Evolutionary conservation across 2,113 vertebrate genomes (phyloP).

Genomic region (Oncorhynchus clarkii): DNA sequence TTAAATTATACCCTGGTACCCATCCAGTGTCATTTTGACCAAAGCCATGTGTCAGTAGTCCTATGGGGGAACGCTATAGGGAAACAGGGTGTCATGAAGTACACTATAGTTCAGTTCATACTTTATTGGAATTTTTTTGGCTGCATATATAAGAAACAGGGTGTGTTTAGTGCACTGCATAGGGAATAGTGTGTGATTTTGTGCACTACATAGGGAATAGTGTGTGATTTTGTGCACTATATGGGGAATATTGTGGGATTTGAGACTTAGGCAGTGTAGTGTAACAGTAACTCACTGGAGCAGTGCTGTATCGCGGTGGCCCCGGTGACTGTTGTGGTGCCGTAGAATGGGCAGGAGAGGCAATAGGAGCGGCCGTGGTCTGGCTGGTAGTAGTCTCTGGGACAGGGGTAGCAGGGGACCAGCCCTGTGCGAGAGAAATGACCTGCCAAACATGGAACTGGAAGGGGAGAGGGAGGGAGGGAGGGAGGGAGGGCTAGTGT

Average conservation of each 20-base stretch:
- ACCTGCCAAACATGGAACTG: conserved; percentile 89
- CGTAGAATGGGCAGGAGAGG: conserved; percentile 94
- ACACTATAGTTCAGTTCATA: too few relatives aligned
- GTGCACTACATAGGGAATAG: too few relatives aligned
- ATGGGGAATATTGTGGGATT: neutral
- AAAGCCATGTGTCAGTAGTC: too few relatives aligned
- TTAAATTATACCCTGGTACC: too few relatives aligned
- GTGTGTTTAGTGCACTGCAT: too few relatives aligned
- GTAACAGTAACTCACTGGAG: conserved; percentile 81
- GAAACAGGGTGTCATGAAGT: too few relatives aligned
- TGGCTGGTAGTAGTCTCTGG: conserved; percentile 95
- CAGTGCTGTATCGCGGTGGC: conserved; percentile 90
- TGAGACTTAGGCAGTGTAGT: neutral
- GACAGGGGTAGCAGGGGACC: conserved; percentile 91
- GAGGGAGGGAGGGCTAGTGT: neutral
- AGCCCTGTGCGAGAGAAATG: conserved; percentile 95
- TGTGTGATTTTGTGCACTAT: too few relatives aligned
- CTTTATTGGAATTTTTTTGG: too few relatives aligned
- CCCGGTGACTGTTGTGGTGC: conserved; percentile 86
- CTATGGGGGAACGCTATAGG: too few relatives aligned
- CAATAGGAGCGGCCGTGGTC: conserved; percentile 91
- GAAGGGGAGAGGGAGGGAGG: neutral
- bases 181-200: too few relatives aligned
- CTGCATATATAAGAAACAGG: too few relatives aligned
- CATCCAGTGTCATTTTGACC: too few relatives aligned